Evolutionary conservation across 2,888 invertebrate genomes (phyloP).

Genomic region (Rhogogaster chlorosoma): DNA sequence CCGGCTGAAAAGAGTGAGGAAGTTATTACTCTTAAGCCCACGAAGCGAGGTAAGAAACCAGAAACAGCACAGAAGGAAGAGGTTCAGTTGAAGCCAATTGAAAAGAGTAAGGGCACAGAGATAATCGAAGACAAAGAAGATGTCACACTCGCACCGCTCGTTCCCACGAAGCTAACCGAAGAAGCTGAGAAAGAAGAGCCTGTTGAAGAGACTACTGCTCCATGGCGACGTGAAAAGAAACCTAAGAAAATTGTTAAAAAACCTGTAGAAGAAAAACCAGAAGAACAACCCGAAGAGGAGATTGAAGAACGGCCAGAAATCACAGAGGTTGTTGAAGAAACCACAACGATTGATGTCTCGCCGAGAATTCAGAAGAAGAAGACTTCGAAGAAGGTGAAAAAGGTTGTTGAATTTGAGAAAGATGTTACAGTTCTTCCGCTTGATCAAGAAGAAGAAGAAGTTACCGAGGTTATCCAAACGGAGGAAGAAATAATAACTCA

Average conservation of each 20-base stretch:
- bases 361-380: slow-evolving; percentile 53
- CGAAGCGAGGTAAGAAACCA: slow-evolving; percentile 50
- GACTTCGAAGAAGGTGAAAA: slow-evolving; percentile 60
- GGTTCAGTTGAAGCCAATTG: slow-evolving; percentile 65
- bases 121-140: slow-evolving; percentile 50
- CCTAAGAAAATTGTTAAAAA: slow-evolving; percentile 57
- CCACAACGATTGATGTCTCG: slow-evolving; percentile 9
- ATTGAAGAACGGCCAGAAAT: slow-evolving; percentile 59
- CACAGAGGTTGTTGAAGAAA: slow-evolving; percentile 69
- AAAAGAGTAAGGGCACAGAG: slow-evolving; percentile 55
- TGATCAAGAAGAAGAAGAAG: slow-evolving; percentile 54
- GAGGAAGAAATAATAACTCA: slow-evolving; percentile 48
- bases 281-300: slow-evolving; percentile 53
- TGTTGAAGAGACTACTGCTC: slow-evolving; percentile 46
- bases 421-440: slow-evolving; percentile 72
- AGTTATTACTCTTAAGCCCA: slow-evolving; percentile 59
- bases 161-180: slow-evolving; percentile 47
- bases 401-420: slow-evolving; percentile 71
- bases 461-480: slow-evolving; percentile 47
- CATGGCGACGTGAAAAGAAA: slow-evolving; percentile 60
- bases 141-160: background rate
- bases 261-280: slow-evolving; percentile 52
- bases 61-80: slow-evolving; percentile 53
- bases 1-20: slow-evolving; percentile 59
- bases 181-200: slow-evolving; percentile 54